Conservation (phyloP, 2,888 invertebrate genomes). For the Listrodromus nycthemerus region DNA sequence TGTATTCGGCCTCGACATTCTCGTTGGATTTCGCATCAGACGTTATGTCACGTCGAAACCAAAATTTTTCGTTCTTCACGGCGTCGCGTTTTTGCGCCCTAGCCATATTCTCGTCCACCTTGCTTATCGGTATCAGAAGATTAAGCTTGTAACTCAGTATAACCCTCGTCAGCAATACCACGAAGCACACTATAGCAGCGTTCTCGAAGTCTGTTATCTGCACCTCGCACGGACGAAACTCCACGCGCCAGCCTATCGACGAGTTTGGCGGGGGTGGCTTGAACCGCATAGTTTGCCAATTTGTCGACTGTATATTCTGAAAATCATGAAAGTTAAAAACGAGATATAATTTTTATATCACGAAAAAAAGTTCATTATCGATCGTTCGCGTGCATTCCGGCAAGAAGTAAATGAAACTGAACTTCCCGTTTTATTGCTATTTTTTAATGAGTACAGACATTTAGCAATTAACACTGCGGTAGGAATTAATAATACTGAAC, state of each 20-base stretch:
- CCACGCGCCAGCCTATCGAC: conserved; percentile 99
- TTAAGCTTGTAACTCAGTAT: conserved; percentile 98
- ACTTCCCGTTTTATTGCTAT: too few relatives aligned
- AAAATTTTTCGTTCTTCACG: conserved; percentile 93
- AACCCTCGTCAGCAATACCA: conserved; percentile 97
- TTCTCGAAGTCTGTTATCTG: conserved; percentile 99
- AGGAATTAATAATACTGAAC: too few relatives aligned
- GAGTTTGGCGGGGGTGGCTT: conserved; percentile 99
- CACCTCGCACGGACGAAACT: conserved; percentile 99
- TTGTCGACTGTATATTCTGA: conserved; percentile 99
- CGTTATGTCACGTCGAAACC: conserved; percentile 94
- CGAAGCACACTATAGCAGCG: conserved; percentile 98
- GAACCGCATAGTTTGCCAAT: conserved; percentile 99
- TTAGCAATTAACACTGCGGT: too few relatives aligned
- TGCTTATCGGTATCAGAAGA: conserved; percentile 98
- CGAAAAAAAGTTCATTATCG: too few relatives aligned
- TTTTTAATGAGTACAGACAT: too few relatives aligned
- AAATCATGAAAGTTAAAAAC: conserved; percentile 66
- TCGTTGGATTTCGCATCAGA: conserved; percentile 85
- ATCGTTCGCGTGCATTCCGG: too few relatives aligned
- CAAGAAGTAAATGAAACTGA: too few relatives aligned
- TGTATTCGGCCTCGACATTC: conserved; percentile 86
- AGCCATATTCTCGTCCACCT: conserved; percentile 99
- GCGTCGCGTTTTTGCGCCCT: conserved; percentile 97
- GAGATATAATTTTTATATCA: too few relatives aligned